phyloP scores from a whole-genome alignment of 1,140 invertebrate species.

The Ooceraea biroi region DNA sequence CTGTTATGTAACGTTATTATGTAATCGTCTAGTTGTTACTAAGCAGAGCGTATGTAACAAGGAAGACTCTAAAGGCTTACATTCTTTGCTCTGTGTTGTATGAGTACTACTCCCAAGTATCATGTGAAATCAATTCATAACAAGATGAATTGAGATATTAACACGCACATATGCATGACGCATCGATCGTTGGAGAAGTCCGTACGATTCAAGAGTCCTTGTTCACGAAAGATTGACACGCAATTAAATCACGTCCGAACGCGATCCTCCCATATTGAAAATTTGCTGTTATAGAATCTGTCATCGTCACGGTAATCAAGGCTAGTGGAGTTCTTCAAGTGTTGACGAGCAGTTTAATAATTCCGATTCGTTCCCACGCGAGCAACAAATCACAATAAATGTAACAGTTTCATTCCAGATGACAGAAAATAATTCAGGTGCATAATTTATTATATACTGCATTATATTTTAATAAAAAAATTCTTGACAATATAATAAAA shows the following conservation, averaged over 20 bases:
- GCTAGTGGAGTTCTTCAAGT: not conserved
- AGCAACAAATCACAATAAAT: not conserved
- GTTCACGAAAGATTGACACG: slow-evolving; percentile 39
- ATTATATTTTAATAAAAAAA: not conserved
- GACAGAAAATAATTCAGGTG: not conserved
- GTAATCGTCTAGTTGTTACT: too few species aligned
- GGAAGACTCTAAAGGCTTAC: too few species aligned
- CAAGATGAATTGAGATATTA: slow-evolving; percentile 36
- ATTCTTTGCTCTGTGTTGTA: too few species aligned
- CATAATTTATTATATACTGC: not conserved
- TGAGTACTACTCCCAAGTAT: too few species aligned
- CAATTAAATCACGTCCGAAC: slow-evolving; percentile 37
- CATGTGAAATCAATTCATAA: not conserved
- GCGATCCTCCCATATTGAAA: not conserved
- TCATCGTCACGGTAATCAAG: slow-evolving; percentile 2
- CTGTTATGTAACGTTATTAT: too few species aligned
- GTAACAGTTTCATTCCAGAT: not conserved
- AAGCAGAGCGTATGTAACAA: too few species aligned
- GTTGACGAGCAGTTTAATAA: not conserved
- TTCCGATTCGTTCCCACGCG: not conserved
- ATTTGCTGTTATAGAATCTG: slow-evolving; percentile 13
- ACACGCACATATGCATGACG: not conserved
- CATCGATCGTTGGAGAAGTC: slow-evolving; percentile 7
- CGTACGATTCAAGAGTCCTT: slow-evolving; percentile 22
- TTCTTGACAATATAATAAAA: not conserved